Evolutionary conservation across 35 echinoderm and acorn worm species (phyloP).

Genomic region (Stichopus chloronotus): DNA sequence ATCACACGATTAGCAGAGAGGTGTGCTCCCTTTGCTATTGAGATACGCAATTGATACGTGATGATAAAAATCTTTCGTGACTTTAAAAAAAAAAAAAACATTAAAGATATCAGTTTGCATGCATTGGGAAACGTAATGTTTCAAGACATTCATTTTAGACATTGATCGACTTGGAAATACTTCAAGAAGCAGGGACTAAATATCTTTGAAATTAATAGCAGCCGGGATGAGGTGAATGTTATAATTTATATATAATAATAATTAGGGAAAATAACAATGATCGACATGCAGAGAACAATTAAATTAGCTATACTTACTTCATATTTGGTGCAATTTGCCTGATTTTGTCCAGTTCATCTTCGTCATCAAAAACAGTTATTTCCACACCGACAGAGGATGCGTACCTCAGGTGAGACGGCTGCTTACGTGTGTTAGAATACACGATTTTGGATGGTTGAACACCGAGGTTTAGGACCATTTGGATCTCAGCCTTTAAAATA

Average conservation of each 20-base stretch:
- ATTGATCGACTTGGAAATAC: too few species aligned
- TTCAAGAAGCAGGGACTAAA: too few species aligned
- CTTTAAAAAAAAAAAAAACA: too few species aligned
- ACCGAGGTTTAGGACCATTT: neutral
- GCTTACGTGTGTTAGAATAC: conserved; percentile 5
- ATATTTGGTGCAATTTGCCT: conserved; percentile 12
- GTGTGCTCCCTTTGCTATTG: too few species aligned
- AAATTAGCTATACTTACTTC: neutral
- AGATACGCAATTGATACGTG: too few species aligned
- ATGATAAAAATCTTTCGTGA: too few species aligned
- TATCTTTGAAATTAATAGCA: too few species aligned
- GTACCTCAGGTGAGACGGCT: neutral
- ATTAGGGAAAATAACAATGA: neutral
- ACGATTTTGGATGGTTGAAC: conserved; percentile 2
- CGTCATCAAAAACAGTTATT: neutral
- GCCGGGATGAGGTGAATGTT: neutral
- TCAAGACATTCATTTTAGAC: neutral
- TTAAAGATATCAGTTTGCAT: too few species aligned
- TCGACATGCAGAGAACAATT: neutral
- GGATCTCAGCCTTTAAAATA: neutral
- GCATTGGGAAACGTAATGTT: neutral
- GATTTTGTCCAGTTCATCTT: conserved; percentile 18
- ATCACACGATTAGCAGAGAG: too few species aligned
- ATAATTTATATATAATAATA: neutral
- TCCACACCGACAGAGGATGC: neutral